Base-by-base conservation (phyloP, 2,888 invertebrate species). In the Trichopoda pennipes region DNA sequence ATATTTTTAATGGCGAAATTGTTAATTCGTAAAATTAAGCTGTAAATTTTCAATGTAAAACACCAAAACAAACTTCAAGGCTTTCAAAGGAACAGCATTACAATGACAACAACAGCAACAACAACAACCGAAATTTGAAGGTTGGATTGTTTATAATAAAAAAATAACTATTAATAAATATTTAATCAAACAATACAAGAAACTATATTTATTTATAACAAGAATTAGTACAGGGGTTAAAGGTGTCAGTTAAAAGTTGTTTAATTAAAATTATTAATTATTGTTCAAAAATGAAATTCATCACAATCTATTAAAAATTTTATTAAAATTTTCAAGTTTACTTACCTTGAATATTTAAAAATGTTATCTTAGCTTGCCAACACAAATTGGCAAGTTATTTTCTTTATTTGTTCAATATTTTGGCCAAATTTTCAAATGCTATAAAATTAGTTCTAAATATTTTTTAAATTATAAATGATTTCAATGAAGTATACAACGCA, bases 401-500 rank as follows among this genome's bases (percentile, higher is more conserved):
- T 28, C 19, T 9, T 19, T 19, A 63, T 64, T 70, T 8, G 69
- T 69, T 0, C 58, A 63, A 63, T n/a, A 21, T 58, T 66, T 60
- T n/a, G 17, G 1, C 8, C 1, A 17, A 2, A 17, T 9, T 49
- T 3, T 49, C 6, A 47, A 3, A 17, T n/a, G 17, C 9, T 17
- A 19, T 19, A 9, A 10, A 49, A n/a, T 49, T 19, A 9, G 17
- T 70, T 47, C 66, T 64, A 47, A 17, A 56, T 51, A 4, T 72
- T 79, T 61, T 68, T 17, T n/a, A n/a, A 38, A 56, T 76, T 84
- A 80, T 64, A 21, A 42, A 32, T 44, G 38, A 32, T 61, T 72
- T 58, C 56, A 84, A 85, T 84, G 81, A 84, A 63, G 82, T 83
- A 84, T 84, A 81, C 85, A 82, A 84, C 80, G 66, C 84, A 80